phyloP scores from a whole-genome alignment of 1,140 invertebrate genomes.

The Phymastichus coffea region DNA sequence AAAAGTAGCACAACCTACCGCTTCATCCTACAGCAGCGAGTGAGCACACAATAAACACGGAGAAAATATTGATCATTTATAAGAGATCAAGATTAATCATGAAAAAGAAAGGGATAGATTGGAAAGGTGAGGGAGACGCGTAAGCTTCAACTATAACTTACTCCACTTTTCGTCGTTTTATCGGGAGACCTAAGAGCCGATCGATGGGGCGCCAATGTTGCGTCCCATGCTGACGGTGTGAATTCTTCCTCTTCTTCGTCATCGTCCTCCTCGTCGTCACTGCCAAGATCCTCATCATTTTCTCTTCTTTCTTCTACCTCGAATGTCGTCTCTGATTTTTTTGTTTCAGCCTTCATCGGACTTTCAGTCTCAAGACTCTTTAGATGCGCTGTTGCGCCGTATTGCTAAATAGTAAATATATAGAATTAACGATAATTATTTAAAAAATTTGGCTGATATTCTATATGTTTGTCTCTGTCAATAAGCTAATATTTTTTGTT shows the following conservation, averaged over 20 bases:
- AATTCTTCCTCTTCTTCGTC: conserved; percentile 59
- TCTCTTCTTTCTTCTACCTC: conserved; percentile 46
- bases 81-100: conserved; percentile 19
- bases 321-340: conserved; percentile 23
- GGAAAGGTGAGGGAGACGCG: background rate
- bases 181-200: conserved; percentile 60
- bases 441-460: no score
- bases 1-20: conserved; percentile 46
- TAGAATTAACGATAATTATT: no score
- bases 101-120: no score
- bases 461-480: no score
- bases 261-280: conserved; percentile 39
- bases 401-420: conserved; percentile 35
- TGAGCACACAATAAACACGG: conserved; percentile 32
- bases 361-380: conserved; percentile 32
- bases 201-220: conserved; percentile 58
- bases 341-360: conserved; percentile 19
- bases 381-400: conserved; percentile 39
- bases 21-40: conserved; percentile 51
- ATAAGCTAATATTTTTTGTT: no score
- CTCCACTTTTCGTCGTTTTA: conserved; percentile 51
- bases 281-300: conserved; percentile 42
- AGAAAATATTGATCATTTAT: conserved; percentile 33
- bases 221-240: conserved; percentile 62
- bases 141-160: conserved; percentile 32